Evolutionary conservation across 2,888 invertebrate species (phyloP).

Genomic region (Melipona bicolor): DNA sequence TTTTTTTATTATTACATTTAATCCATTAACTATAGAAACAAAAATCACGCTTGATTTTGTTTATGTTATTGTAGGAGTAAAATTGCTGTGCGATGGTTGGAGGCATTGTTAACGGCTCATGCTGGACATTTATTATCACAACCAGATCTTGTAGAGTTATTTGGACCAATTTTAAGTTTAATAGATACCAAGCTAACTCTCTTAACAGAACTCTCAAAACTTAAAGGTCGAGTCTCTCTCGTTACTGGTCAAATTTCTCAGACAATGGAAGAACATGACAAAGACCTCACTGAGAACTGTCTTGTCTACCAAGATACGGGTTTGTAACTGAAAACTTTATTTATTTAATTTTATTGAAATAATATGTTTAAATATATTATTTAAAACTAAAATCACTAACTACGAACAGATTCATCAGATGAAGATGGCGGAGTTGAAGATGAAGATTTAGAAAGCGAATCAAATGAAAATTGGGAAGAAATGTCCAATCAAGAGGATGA

Average conservation of each 20-base stretch:
- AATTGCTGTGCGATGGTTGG: constrained; percentile 87
- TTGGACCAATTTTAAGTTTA: constrained; percentile 86
- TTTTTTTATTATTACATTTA: not conserved
- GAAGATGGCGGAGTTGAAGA: constrained; percentile 79
- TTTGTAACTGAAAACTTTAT: constrained; percentile 68
- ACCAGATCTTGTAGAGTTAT: constrained; percentile 86
- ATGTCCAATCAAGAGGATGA: constrained; percentile 78
- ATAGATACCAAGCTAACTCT: constrained; percentile 86
- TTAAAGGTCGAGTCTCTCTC: constrained; percentile 87
- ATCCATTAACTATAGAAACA: not conserved
- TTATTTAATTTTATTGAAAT: not conserved
- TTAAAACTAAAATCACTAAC: constrained; percentile 9
- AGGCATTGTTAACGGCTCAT: constrained; percentile 86
- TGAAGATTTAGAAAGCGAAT: constrained; percentile 78
- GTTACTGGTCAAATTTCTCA: constrained; percentile 86
- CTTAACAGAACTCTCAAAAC: constrained; percentile 85
- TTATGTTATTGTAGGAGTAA: constrained; percentile 83
- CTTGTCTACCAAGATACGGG: constrained; percentile 87
- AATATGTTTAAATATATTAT: not conserved
- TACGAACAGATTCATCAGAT: constrained; percentile 79
- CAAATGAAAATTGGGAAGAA: constrained; percentile 82
- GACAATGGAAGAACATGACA: constrained; percentile 82
- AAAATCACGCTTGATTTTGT: constrained; percentile 10
- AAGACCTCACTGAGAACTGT: constrained; percentile 82
- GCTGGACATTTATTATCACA: constrained; percentile 87